Evolutionary conservation across 2,797 vertebrate genomes (phyloP).

Genomic region (Coendou prehensilis): DNA sequence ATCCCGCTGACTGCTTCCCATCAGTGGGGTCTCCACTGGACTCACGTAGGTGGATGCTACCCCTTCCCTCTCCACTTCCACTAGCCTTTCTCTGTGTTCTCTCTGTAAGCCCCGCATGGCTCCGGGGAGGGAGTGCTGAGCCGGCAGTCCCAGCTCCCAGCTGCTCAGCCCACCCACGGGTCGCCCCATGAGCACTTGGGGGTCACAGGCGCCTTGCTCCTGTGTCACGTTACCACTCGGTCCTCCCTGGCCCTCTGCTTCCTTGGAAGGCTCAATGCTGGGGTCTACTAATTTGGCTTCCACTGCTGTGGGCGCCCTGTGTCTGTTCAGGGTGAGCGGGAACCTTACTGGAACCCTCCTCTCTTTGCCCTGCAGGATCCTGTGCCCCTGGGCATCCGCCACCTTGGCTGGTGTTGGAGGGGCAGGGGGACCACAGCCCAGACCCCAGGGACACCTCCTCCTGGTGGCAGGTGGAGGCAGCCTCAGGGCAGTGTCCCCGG

Average conservation of each 20-base stretch:
- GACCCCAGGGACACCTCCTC: neutral
- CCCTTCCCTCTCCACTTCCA: rapidly evolving
- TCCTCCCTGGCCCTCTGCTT: neutral
- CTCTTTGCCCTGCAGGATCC: neutral
- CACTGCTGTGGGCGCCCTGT: rapidly evolving
- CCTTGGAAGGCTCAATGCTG: neutral
- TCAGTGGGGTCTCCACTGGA: neutral
- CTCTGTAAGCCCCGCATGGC: neutral
- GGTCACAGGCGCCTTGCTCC: neutral
- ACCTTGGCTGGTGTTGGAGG: neutral
- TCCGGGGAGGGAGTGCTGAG: neutral
- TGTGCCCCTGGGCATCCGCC: neutral
- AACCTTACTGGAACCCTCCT: neutral
- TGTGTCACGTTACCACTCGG: rapidly evolving
- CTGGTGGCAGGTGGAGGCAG: neutral
- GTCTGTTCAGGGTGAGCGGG: neutral
- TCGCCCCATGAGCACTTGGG: no score
- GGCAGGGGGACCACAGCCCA: neutral
- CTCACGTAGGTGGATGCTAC: rapidly evolving
- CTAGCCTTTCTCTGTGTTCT: rapidly evolving
- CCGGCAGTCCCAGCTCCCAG: rapidly evolving
- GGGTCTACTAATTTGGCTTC: rapidly evolving
- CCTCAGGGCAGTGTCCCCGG: neutral
- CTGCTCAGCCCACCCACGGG: rapidly evolving
- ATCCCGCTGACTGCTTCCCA: neutral